phyloP scores from a whole-genome alignment of 2,888 invertebrate genomes.

The Stenodema calcarata region DNA sequence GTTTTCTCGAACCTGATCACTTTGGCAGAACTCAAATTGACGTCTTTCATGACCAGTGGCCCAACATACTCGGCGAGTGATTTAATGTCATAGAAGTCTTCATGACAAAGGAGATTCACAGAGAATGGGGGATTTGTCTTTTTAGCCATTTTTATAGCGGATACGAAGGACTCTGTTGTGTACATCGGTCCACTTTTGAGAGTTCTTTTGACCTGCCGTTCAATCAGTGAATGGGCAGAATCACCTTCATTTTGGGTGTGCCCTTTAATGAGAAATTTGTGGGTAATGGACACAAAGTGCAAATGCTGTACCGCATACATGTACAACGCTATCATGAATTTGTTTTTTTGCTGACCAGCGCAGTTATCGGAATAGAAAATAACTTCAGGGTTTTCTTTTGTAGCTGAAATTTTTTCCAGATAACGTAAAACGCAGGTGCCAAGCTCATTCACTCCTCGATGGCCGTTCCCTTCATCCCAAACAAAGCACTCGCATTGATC shows the following conservation, averaged over 20 bases:
- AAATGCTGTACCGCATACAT: too few relatives aligned
- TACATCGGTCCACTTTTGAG: neutral
- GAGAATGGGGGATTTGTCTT: neutral
- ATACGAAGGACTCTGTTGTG: neutral
- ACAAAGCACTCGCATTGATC: too few relatives aligned
- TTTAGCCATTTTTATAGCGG: neutral
- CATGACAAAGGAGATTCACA: neutral
- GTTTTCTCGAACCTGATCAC: neutral
- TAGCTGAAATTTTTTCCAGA: too few relatives aligned
- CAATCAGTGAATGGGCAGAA: slow-evolving; percentile 54
- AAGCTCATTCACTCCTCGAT: too few relatives aligned
- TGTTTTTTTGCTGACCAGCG: too few relatives aligned
- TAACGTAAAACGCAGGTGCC: too few relatives aligned
- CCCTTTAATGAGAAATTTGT: slow-evolving; percentile 21
- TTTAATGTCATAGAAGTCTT: neutral
- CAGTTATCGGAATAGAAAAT: too few relatives aligned
- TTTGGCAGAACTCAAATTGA: neutral
- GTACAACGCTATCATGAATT: too few relatives aligned
- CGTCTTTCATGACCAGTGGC: neutral
- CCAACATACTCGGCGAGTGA: neutral
- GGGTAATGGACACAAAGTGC: too few relatives aligned
- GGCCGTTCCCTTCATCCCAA: too few relatives aligned
- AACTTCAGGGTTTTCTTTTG: too few relatives aligned
- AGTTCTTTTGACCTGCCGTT: slow-evolving; percentile 53
- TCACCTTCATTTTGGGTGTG: slow-evolving; percentile 57